phyloP scores from a whole-genome alignment of 2,797 vertebrate species.

The Trachurus trachurus region DNA sequence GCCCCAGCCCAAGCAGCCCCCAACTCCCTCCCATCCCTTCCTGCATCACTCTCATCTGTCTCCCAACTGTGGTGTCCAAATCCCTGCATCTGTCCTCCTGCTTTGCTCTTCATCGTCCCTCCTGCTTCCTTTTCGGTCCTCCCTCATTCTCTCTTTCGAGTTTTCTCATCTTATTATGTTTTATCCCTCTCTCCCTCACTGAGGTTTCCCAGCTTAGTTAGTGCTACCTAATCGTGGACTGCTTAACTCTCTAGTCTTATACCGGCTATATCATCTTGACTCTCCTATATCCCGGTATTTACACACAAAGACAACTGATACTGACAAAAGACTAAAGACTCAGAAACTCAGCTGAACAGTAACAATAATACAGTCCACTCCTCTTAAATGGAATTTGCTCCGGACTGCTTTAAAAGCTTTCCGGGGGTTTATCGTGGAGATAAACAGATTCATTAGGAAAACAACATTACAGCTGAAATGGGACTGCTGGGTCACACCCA shows the following conservation, averaged over 20 bases:
- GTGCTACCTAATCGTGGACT: slow-evolving; percentile 36
- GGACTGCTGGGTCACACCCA: slow-evolving; percentile 57
- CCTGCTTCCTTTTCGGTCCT: slow-evolving; percentile 51
- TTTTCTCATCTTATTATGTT: slow-evolving; percentile 51
- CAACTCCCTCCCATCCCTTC: slow-evolving; percentile 22
- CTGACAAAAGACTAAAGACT: slow-evolving; percentile 37
- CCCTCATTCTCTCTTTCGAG: slow-evolving; percentile 29
- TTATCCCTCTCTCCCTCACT: slow-evolving; percentile 33
- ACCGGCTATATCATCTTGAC: slow-evolving; percentile 39
- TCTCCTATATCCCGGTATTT: slow-evolving; percentile 42
- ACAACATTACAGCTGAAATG: slow-evolving; percentile 40
- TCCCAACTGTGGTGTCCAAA: slow-evolving; percentile 61
- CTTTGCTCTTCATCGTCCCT: slow-evolving; percentile 49
- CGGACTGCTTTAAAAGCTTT: slow-evolving; percentile 67
- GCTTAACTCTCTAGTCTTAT: slow-evolving; percentile 28
- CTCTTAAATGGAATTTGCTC: slow-evolving; percentile 53
- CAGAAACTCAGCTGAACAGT: slow-evolving; percentile 46
- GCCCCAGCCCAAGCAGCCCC: neutral
- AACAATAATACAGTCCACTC: slow-evolving; percentile 65
- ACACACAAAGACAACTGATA: slow-evolving; percentile 19
- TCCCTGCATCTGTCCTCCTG: slow-evolving; percentile 50
- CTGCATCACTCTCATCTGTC: slow-evolving; percentile 69
- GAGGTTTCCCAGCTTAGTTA: slow-evolving; percentile 54
- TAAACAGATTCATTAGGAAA: slow-evolving; percentile 61
- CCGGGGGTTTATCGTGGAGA: slow-evolving; percentile 59